phyloP scores from a whole-genome alignment of 2,113 vertebrate genomes.

The Chloebia gouldiae region DNA sequence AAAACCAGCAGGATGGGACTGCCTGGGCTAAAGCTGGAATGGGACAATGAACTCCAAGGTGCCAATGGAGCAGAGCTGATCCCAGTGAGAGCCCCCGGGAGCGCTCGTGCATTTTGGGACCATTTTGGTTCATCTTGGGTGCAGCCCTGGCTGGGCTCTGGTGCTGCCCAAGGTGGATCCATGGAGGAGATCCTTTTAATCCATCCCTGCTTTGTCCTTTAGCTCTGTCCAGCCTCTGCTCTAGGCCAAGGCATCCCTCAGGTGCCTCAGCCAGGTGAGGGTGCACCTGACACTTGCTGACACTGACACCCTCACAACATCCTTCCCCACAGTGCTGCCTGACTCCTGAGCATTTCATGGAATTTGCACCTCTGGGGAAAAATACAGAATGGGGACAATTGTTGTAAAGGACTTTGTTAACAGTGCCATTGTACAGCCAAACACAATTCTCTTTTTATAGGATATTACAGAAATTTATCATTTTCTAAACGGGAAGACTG shows the following conservation, averaged over 20 bases:
- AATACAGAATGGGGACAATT: slow-evolving; percentile 35
- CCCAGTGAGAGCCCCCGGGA: background rate
- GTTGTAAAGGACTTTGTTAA: slow-evolving; percentile 7
- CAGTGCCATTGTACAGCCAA: background rate
- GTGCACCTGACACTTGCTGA: background rate
- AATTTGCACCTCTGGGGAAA: slow-evolving; percentile 51
- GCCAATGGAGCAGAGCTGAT: background rate
- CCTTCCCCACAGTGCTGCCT: slow-evolving; percentile 4
- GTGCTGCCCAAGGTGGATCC: background rate
- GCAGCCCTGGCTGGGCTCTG: background rate
- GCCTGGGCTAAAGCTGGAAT: background rate
- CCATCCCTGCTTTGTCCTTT: background rate
- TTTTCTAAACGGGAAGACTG: background rate
- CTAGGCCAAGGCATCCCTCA: background rate
- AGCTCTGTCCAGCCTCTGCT: background rate
- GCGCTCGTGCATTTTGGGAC: background rate
- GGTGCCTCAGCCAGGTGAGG: background rate
- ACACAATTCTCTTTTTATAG: background rate
- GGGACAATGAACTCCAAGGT: background rate
- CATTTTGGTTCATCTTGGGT: background rate
- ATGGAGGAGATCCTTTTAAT: background rate
- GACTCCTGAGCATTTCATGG: slow-evolving; percentile 58
- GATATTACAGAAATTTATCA: background rate
- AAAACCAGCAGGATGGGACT: background rate
- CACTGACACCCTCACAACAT: background rate